Evolutionary conservation across 2,888 invertebrate genomes (phyloP).

Genomic region (Oxystoma pomonae): DNA sequence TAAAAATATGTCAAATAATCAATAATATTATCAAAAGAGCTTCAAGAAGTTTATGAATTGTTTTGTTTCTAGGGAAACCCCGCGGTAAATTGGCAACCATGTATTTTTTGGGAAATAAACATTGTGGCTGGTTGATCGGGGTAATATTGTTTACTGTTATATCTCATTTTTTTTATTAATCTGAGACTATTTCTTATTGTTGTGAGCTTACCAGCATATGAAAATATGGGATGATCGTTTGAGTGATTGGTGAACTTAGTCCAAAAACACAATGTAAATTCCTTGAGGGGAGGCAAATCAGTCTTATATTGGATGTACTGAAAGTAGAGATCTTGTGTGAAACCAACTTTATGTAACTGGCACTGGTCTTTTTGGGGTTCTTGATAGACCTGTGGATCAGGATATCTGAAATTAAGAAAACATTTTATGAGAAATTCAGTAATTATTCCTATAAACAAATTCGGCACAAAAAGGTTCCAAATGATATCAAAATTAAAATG

Average conservation of each 20-base stretch:
- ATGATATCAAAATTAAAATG: no score
- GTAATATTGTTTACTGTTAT: no score
- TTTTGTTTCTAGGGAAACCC: no score
- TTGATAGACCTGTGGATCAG: constrained; percentile 23
- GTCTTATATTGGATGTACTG: constrained; percentile 73
- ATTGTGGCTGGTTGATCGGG: no score
- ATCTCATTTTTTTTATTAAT: no score
- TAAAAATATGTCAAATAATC: no score
- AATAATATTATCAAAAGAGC: no score
- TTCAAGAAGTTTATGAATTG: no score
- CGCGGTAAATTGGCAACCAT: no score
- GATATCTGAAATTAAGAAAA: constrained; percentile 11
- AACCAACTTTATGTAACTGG: constrained; percentile 54
- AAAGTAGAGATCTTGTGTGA: constrained; percentile 57
- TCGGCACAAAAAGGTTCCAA: constrained; percentile 15
- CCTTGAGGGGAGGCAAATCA: constrained; percentile 69
- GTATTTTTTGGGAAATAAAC: no score
- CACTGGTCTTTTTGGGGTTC: constrained; percentile 47
- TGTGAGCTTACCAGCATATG: constrained; percentile 67
- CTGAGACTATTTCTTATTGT: neutral
- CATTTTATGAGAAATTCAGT: neutral
- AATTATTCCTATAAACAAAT: neutral
- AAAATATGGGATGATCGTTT: constrained; percentile 77
- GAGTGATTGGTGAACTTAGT: constrained; percentile 77
- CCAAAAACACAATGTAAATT: constrained; percentile 83